Conservation (phyloP, 2,113 vertebrate genomes). For the Fregata magnificens region DNA sequence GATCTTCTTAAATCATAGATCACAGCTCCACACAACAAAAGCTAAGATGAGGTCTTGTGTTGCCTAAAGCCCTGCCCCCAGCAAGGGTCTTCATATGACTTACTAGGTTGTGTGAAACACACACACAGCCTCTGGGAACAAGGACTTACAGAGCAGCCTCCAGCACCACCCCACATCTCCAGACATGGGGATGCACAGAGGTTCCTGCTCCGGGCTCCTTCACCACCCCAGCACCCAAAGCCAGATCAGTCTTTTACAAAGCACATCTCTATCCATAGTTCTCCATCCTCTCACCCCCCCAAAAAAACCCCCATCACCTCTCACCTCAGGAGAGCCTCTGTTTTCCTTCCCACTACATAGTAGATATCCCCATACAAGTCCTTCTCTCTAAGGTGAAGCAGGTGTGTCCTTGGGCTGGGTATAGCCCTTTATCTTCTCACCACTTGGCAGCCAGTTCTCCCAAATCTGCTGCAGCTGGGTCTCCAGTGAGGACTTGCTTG, state of each 20-base stretch:
- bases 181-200: background rate
- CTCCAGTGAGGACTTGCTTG: background rate
- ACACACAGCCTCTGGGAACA: background rate
- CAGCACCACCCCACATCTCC: background rate
- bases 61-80: background rate
- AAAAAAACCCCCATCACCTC: background rate
- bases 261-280: background rate
- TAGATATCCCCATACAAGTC: rapidly evolving
- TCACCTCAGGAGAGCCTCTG: background rate
- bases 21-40: background rate
- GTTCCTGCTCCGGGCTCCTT: background rate
- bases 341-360: rapidly evolving
- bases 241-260: background rate
- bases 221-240: background rate
- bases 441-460: background rate
- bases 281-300: rapidly evolving
- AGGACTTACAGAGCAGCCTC: background rate
- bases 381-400: rapidly evolving
- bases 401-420: rapidly evolving
- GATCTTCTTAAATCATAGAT: background rate
- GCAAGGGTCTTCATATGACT: background rate
- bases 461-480: background rate
- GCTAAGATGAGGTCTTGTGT: background rate
- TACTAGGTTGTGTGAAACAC: background rate
- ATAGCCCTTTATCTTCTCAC: background rate